A percentile compares a stretch with the other conserved stretches of the same genome.
Conservation (phyloP, 2,888 invertebrate genomes). For the Brachylomia viminalis region DNA sequence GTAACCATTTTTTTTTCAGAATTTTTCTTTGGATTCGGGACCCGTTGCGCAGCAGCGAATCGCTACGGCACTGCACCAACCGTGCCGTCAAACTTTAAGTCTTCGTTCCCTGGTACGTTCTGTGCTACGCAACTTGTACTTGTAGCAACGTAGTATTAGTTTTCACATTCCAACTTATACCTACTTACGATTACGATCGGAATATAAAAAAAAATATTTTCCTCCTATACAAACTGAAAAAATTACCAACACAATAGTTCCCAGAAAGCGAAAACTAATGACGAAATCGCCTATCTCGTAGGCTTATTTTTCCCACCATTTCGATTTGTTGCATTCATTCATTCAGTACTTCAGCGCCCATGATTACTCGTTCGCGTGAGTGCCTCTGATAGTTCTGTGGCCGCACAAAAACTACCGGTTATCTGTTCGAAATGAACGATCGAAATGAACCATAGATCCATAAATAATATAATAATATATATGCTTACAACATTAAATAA, state of each 20-base stretch:
- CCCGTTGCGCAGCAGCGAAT: neutral
- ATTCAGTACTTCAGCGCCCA: constrained; percentile 77
- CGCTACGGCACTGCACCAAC: neutral
- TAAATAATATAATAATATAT: constrained; percentile 75
- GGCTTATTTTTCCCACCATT: constrained; percentile 65
- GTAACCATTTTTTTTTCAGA: neutral
- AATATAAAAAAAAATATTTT: neutral
- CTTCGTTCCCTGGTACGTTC: neutral
- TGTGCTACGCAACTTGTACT: neutral
- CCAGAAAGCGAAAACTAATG: constrained; percentile 60
- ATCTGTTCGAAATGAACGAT: constrained; percentile 78
- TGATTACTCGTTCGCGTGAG: constrained; percentile 87
- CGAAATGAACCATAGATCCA: constrained; percentile 65
- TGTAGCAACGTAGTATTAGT: neutral
- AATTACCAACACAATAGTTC: constrained; percentile 27
- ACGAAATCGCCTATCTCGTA: constrained; percentile 65
- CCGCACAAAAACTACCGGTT: constrained; percentile 74
- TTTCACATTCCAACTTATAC: neutral
- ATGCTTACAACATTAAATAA: constrained; percentile 74
- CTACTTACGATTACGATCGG: neutral
- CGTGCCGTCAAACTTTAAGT: neutral
- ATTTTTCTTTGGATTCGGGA: neutral
- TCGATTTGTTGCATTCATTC: constrained; percentile 86
- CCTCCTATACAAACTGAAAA: neutral
- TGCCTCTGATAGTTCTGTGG: constrained; percentile 78